Conservation (phyloP, 2,797 vertebrate genomes). For the Pelochelys cantorii region DNA sequence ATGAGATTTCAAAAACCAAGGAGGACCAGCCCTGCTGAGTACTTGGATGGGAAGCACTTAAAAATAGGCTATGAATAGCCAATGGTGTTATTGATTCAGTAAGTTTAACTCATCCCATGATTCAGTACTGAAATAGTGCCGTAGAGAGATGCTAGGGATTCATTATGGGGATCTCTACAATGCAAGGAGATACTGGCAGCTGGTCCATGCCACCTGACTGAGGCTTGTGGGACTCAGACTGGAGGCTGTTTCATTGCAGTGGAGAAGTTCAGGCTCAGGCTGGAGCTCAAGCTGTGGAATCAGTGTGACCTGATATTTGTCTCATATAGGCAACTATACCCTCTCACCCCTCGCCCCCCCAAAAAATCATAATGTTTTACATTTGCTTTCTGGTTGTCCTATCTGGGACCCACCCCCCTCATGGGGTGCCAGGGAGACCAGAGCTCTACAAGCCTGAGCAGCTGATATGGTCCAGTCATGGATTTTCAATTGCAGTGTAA, state of each 20-base stretch:
- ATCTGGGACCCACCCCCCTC: neutral
- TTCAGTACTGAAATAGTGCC: neutral
- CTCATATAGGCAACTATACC: no score
- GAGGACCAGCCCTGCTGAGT: neutral
- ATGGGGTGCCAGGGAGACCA: neutral
- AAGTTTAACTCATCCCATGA: neutral
- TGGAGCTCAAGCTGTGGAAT: neutral
- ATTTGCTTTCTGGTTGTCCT: no score
- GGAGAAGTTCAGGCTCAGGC: neutral
- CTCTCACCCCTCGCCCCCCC: fast-evolving
- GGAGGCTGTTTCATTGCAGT: neutral
- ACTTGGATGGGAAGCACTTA: neutral
- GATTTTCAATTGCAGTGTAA: neutral
- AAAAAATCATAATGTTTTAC: no score
- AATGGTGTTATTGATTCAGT: neutral
- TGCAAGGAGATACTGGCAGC: neutral
- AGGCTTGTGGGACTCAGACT: neutral
- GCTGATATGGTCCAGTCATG: neutral
- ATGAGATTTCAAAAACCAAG: neutral
- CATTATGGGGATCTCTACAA: neutral
- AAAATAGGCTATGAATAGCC: neutral
- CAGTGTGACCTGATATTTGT: no score
- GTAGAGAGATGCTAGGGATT: fast-evolving
- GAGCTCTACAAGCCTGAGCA: neutral
- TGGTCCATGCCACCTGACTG: neutral